Percentiles rank a stretch among this genome's conserved stretches.
Evolutionary conservation across 1,140 invertebrate genomes (phyloP).

Genomic region (Dreissena rostriformis): DNA sequence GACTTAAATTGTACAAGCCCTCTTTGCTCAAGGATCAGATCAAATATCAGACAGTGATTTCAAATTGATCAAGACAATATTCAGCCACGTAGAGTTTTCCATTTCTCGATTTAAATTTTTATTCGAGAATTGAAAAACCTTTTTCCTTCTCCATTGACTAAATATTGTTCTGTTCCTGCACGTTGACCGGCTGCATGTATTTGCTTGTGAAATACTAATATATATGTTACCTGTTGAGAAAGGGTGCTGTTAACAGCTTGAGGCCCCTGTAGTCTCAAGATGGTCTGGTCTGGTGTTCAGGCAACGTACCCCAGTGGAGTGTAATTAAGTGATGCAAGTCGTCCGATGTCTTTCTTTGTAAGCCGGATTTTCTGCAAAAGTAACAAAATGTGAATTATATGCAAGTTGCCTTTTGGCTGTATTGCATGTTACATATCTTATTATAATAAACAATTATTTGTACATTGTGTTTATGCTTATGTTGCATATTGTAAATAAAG

Average conservation of each 20-base stretch:
- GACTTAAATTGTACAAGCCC: conserved; percentile 28
- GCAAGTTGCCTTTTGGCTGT: no score
- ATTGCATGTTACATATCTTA: no score
- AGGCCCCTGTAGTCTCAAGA: background rate
- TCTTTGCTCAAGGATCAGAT: conserved; percentile 26
- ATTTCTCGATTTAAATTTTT: conserved; percentile 41
- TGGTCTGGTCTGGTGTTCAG: background rate
- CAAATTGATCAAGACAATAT: conserved; percentile 30
- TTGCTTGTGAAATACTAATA: background rate
- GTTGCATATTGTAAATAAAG: background rate
- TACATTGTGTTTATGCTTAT: background rate
- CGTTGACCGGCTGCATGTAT: conserved; percentile 39
- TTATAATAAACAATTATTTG: background rate
- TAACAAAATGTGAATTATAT: no score
- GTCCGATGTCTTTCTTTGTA: conserved; percentile 8
- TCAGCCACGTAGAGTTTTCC: conserved; percentile 16
- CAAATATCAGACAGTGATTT: conserved; percentile 47
- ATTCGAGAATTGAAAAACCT: background rate
- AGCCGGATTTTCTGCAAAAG: no score
- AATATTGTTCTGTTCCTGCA: conserved; percentile 44
- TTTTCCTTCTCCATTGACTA: conserved; percentile 38
- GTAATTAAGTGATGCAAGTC: background rate
- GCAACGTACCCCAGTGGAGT: background rate
- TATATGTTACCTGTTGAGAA: conserved; percentile 12
- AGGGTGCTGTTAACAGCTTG: conserved; percentile 3